phyloP scores from a whole-genome alignment of 2,888 invertebrate species.

The Orthosia gothica region DNA sequence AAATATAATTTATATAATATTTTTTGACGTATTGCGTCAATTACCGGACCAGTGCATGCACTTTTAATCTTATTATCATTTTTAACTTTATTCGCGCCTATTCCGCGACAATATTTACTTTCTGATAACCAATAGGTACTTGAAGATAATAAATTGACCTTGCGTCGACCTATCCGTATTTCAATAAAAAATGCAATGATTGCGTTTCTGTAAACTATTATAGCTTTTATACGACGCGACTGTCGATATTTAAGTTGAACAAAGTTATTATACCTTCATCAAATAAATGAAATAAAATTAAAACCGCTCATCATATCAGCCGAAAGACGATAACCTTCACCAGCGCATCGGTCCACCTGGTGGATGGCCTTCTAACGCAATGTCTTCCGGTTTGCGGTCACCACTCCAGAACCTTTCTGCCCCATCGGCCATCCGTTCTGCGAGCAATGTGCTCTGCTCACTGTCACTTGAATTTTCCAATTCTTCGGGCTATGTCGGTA shows the following conservation, averaged over 20 bases:
- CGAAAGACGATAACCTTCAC: no score
- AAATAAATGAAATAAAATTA: no score
- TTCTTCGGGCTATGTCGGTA: no score
- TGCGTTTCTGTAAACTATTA: constrained; percentile 21
- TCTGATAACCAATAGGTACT: constrained; percentile 30
- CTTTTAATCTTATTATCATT: constrained; percentile 22
- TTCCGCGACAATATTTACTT: constrained; percentile 40
- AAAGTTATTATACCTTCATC: no score
- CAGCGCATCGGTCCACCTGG: no score
- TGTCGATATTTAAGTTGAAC: background rate
- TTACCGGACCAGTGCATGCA: constrained; percentile 15
- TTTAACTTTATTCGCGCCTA: constrained; percentile 30
- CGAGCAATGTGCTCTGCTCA: no score
- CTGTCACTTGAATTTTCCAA: no score
- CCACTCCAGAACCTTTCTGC: no score
- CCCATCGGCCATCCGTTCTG: no score
- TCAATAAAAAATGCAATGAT: constrained; percentile 26
- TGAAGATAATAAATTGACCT: constrained; percentile 47
- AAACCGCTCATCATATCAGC: no score
- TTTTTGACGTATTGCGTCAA: background rate
- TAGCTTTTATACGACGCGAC: background rate
- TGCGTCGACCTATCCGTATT: constrained; percentile 55
- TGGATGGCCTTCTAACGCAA: no score
- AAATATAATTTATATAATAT: background rate
- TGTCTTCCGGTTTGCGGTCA: no score